Base-by-base conservation (phyloP, 2,888 invertebrate species). In the Palloptera scutellata region DNA sequence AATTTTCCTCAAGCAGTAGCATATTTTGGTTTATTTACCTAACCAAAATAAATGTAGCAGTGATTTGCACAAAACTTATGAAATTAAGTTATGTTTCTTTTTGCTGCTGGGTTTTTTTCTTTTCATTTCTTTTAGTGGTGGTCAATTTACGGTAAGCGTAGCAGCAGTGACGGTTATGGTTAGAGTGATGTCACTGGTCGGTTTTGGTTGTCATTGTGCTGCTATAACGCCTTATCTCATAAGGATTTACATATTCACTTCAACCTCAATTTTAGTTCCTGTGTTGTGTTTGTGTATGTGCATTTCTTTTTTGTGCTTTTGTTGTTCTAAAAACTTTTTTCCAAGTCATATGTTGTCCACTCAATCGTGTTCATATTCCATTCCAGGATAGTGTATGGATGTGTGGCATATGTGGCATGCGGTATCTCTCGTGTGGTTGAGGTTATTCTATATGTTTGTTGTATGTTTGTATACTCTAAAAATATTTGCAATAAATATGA, bases 171-270 rank as follows among this genome's bases (percentile, higher is more conserved):
- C 64, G 19, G 61, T 43, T 64, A 15, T 76, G 62, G 73, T 75
- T 52, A 20, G 42, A 52, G 55, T 0, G 61, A 11, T 51, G 11
- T 43, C 1, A 55, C 15, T 63, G 17, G 20, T 17, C 42, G 41
- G 42, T 51, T 75, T 74, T 74, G 77, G 75, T 77, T 82, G 82
- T 81, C 82, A 82, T 76, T 81, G 80, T 78, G 77, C 78, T 79
- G 77, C 79, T 81, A 74, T 79, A 72, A 74, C 81, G 81, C 81
- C 79, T 81, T 82, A 82, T 82, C 82, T 81, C 79, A 76, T 77
- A 73, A 73, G 79, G 78, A 82, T 81, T 81, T 81, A 82, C 82
- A 81, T 81, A 77, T 67, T 65, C 61, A 68, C 72, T 57, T 69
- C 61, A 63, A 67, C 55, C 67, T 70, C 60, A 60, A 68, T 61